These are phyloP conservation scores for Heterodera schachtii DNA, from an alignment of 1,140 invertebrate genomes.

Conservation along the genomic window DNA sequence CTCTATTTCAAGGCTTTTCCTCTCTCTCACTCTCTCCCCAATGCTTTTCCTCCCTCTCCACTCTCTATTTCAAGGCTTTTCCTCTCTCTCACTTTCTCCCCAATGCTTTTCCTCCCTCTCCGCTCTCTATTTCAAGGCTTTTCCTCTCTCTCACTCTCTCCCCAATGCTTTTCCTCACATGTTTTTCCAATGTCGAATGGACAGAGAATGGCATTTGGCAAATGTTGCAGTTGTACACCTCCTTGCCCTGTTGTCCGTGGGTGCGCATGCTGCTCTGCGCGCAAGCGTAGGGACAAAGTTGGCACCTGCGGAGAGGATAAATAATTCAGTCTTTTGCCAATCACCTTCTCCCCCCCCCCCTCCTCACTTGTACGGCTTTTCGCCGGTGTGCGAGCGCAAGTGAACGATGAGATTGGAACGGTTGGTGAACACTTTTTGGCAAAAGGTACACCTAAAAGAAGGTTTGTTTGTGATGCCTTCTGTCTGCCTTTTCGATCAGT, in stretches of 20 bases:
- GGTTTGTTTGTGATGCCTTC: too few relatives aligned
- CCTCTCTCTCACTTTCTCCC: too few relatives aligned
- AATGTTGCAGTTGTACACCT: constrained; percentile 86
- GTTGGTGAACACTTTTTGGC: constrained; percentile 65
- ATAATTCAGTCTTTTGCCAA: too few relatives aligned
- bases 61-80: too few relatives aligned
- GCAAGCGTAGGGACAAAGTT: constrained; percentile 96
- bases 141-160: too few relatives aligned
- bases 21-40: too few relatives aligned
- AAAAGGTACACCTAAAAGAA: constrained; percentile 48
- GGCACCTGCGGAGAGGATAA: constrained; percentile 71
- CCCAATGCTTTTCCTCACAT: constrained; percentile 67
- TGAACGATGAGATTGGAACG: constrained; percentile 82
- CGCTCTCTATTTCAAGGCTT: too few relatives aligned
- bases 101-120: too few relatives aligned
- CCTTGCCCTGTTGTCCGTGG: constrained; percentile 91
- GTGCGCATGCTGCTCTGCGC: constrained; percentile 99
- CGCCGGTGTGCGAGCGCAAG: constrained; percentile 76
- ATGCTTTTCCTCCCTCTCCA: too few relatives aligned
- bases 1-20: too few relatives aligned
- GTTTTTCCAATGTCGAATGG: constrained; percentile 96
- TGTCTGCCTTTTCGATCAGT: neutral
- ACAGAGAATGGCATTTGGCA: constrained; percentile 99
- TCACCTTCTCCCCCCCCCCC: neutral
- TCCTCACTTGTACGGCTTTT: constrained; percentile 67